A percentile compares a stretch with the other conserved stretches of the same genome.
phyloP scores from a whole-genome alignment of 2,888 invertebrate species.

The Diarsia dahlii region DNA sequence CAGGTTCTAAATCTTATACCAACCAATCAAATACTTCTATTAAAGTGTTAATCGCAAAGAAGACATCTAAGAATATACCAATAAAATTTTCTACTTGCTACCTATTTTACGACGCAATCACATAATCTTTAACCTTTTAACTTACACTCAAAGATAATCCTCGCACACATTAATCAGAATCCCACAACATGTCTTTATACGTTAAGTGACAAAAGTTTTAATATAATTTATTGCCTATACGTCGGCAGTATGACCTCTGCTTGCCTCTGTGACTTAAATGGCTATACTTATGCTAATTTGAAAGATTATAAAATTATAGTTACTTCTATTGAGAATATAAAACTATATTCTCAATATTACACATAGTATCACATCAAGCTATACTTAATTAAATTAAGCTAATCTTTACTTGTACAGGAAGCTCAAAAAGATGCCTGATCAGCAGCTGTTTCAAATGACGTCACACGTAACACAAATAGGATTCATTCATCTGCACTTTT shows the following conservation, averaged over 20 bases:
- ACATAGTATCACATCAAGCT: no score
- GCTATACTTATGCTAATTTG: constrained; percentile 51
- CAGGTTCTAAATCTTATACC: neutral
- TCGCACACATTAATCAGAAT: constrained; percentile 29
- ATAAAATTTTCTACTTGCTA: neutral
- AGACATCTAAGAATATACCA: neutral
- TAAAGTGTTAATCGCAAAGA: neutral
- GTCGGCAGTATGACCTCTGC: constrained; percentile 41
- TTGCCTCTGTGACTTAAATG: constrained; percentile 31
- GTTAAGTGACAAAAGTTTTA: constrained; percentile 42
- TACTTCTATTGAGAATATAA: constrained; percentile 13
- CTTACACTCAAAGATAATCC: neutral
- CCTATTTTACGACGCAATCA: constrained; percentile 16
- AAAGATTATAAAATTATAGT: constrained; percentile 24
- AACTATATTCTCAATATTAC: constrained; percentile 2
- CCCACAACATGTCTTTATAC: constrained; percentile 38
- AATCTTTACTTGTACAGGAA: no score
- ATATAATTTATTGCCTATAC: constrained; percentile 32
- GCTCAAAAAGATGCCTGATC: no score
- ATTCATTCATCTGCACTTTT: no score
- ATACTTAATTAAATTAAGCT: no score
- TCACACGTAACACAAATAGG: no score
- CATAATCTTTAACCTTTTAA: constrained; percentile 1
- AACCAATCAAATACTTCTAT: neutral
- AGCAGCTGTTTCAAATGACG: no score